Conservation (phyloP, 2,888 invertebrate species). For the Cataglyphis livida region DNA sequence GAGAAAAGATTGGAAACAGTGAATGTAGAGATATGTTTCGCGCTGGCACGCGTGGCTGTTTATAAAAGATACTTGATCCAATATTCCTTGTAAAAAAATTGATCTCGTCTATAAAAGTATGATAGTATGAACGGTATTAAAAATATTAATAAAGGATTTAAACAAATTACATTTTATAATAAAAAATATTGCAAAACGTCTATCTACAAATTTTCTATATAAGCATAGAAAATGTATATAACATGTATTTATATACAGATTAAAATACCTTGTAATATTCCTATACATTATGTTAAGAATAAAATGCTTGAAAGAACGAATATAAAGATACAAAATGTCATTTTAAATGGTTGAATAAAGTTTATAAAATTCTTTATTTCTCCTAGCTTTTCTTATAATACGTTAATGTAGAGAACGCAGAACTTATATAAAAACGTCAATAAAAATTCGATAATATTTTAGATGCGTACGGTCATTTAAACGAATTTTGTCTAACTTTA, state of each 20-base stretch:
- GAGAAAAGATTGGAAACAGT: background rate
- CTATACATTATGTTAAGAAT: background rate
- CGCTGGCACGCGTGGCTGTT: background rate
- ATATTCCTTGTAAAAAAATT: background rate
- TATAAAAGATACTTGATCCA: background rate
- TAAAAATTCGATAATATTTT: slow-evolving; percentile 58
- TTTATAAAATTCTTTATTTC: slow-evolving; percentile 72
- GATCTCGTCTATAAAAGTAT: background rate
- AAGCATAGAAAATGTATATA: background rate
- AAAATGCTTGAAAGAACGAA: background rate
- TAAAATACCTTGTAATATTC: background rate
- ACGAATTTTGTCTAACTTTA: slow-evolving; percentile 85
- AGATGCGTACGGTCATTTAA: slow-evolving; percentile 72
- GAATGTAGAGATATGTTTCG: slow-evolving; percentile 2
- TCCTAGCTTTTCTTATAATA: slow-evolving; percentile 67
- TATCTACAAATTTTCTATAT: background rate
- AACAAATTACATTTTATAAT: background rate
- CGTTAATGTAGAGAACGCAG: slow-evolving; percentile 59
- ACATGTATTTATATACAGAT: background rate
- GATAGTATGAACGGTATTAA: background rate
- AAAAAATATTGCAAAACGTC: background rate
- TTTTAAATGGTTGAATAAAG: slow-evolving; percentile 10
- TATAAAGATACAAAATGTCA: background rate
- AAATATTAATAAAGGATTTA: background rate
- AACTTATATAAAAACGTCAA: slow-evolving; percentile 55